Base-by-base conservation (phyloP, 2,888 invertebrate species). In the Ochropleura leucogaster region DNA sequence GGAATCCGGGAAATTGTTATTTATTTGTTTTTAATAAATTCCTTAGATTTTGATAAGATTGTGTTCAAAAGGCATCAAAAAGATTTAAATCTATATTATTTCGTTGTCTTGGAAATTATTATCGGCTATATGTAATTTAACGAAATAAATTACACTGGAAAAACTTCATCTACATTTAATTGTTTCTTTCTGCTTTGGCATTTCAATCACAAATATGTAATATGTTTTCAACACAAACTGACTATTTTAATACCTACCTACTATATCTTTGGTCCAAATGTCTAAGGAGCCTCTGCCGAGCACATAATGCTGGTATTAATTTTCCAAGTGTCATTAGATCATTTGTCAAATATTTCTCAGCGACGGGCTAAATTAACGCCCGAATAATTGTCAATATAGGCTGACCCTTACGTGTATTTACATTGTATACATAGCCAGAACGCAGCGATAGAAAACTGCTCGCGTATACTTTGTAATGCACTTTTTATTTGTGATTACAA, bases 31-130 rank as follows among this genome's bases (percentile, higher is more conserved):
- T 78, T 74, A 55, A 44, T 40, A 53, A 63, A 75, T 63, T 59
- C 79, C 30, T 46, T 64, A 79, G 63, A 79, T 78, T 55, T 67
- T 53, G 74, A 67, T 79, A 46, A 63, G 66, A 67, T 74, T 60
- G 7, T 70, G 18, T 55, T 3, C 10, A 18, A 14, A 53, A 40
- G 44, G 44, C 4, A 55, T 20, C 40, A 40, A 16, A 57, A 8
- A 18, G 30, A 77, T 77, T 65, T 60, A 0, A n/a, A 71, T 77
- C 47, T 51, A 12, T 55, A 20, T 47, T 40, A n/a, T 59, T 57
- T 2, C 6, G 30, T 49, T 68, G 40, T 9, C 47, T 14, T 64
- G 4, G 10, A 53, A n/a, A 47, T 0, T 72, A 4, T 0, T 40
- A 30, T 72, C 18, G 42, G 49, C 10, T 14, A 30, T 53, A 10